A percentile compares a stretch with the other conserved stretches of the same genome.
Conservation (phyloP, 2,888 invertebrate species). For the Heteromurus nitidus region DNA sequence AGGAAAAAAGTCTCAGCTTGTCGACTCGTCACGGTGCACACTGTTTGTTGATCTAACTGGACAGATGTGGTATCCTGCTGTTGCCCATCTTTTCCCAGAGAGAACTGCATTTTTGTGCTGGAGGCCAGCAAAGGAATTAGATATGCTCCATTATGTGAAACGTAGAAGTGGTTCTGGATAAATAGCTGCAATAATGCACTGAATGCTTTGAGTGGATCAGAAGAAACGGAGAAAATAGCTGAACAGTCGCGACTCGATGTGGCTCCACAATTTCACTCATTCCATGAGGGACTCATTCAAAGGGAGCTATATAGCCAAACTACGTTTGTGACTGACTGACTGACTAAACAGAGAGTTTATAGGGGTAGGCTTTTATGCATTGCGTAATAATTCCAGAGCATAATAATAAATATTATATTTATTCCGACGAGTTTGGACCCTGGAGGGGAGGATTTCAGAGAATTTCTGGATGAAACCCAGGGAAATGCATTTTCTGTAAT, state of each 20-base stretch:
- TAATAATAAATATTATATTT: slow-evolving; percentile 44
- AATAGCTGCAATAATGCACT: slow-evolving; percentile 59
- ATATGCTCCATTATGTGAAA: slow-evolving; percentile 56
- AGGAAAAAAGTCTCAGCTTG: slow-evolving; percentile 41
- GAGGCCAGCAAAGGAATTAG: slow-evolving; percentile 42
- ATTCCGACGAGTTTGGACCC: not conserved
- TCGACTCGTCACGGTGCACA: slow-evolving; percentile 60
- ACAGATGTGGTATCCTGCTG: slow-evolving; percentile 57
- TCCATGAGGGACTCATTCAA: slow-evolving; percentile 26
- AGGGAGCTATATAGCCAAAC: no score
- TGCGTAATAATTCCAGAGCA: slow-evolving; percentile 29
- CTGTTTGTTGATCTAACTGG: slow-evolving; percentile 58
- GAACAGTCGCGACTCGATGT: not conserved
- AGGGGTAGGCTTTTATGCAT: slow-evolving; percentile 51
- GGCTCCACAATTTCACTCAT: not conserved
- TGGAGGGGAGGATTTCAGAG: slow-evolving; percentile 21
- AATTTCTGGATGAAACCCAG: slow-evolving; percentile 15
- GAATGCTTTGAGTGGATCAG: slow-evolving; percentile 20
- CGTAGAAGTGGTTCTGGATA: slow-evolving; percentile 49
- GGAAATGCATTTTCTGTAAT: slow-evolving; percentile 23
- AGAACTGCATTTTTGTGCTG: not conserved
- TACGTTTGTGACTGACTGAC: slow-evolving; percentile 46
- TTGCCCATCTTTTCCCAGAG: slow-evolving; percentile 5
- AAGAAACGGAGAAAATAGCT: not conserved
- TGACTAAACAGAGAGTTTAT: slow-evolving; percentile 48